Base-by-base conservation (phyloP, 2,113 vertebrate genomes). In the Misgurnus mizolepis region DNA sequence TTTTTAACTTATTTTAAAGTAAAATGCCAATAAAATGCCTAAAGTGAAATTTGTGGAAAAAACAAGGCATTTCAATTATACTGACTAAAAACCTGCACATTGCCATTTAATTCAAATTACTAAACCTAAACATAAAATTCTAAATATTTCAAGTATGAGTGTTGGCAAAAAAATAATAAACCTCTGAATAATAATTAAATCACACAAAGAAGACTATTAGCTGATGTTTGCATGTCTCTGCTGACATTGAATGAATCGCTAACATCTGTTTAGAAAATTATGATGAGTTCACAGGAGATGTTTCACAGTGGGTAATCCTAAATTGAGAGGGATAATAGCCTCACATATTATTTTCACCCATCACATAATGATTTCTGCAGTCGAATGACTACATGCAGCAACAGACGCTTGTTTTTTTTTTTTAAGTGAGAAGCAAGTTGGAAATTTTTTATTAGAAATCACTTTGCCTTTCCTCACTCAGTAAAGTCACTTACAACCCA, bases 401-500 rank as follows among this genome's bases (percentile, higher is more conserved):
- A 50, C 60, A 62, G 56, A 64, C 34, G 73, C 45, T 64, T 34
- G 41, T 62, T 41, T 58, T 34, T 12, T 58, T 34, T 12, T 5
- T 6, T 75, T 40, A 62, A 62, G 58, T 49, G 18, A 75, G 58
- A 62, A 0, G 43, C 14, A 64, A 2, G 34, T 45, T 64, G 73
- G 22, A 14, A 76, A 15, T 43, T 62, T 64, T 76, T 76, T 8
- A 76, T 49, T 64, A n/a, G 60, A 61, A 14, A 64, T 62, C 58
- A 49, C 12, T 55, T 72, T 67, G 14, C 58, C 49, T 43, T 72
- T 47, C 40, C 18, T 69, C 53, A 40, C 55, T 64, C 11, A 10
- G 39, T 34, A 3, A 53, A 4, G 45, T 39, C 56, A 47, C 67
- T 75, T 85, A 84, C 50, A 80, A 84, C 43, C 17, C 62, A 64